Evolutionary conservation across 2,797 vertebrate species (phyloP), one percentile per base, ranked within the genome.

Genomic region (Zenarchopterus dispar): DNA sequence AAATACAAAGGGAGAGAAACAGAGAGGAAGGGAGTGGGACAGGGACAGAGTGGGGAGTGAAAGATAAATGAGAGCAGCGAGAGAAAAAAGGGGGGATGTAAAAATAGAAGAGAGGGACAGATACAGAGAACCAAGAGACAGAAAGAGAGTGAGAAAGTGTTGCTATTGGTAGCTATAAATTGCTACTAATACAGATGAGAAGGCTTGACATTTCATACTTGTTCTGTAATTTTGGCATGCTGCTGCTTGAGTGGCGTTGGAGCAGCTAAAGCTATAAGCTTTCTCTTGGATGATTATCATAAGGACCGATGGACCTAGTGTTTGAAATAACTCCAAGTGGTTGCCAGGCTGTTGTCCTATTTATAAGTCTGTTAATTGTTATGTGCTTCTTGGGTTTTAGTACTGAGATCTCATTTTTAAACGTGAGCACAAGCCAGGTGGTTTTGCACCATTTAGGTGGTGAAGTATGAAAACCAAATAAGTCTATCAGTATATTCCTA

Each of bases 121-220:
- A 85, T 83, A 87, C 83, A 87, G 78, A 83, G 82, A 82, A 63
- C 68, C 68, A 76, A 68, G 80, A 78, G 65, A 84, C 55, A 65
- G 67, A 81, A 73, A 70, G 71, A 71, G 70, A 73, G 69, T 70
- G 67, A 81, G 81, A 84, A 82, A 82, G 84, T 85, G 50, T 70
- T 76, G 77, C 80, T 84, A 91, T 91, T 91, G 88, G 90, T 90
- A 64, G 88, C 86, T 94, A 92, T 92, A 93, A 93, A 94, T 91
- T 86, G 82, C 77, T 80, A 75, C 87, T 89, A 90, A 86, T 88
- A 89, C 82, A 88, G 86, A 91, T 84, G 89, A 88, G 87, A 90
- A 88, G 84, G 83, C 78, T 84, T 91, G 91, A 88, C 86, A 91
- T 91, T 89, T 89, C 51, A 67, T 87, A 85, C 88, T 88, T 82